These are phyloP conservation scores for Zygaena filipendulae DNA, from an alignment of 2,888 invertebrate genomes.

Conservation along the genomic window DNA sequence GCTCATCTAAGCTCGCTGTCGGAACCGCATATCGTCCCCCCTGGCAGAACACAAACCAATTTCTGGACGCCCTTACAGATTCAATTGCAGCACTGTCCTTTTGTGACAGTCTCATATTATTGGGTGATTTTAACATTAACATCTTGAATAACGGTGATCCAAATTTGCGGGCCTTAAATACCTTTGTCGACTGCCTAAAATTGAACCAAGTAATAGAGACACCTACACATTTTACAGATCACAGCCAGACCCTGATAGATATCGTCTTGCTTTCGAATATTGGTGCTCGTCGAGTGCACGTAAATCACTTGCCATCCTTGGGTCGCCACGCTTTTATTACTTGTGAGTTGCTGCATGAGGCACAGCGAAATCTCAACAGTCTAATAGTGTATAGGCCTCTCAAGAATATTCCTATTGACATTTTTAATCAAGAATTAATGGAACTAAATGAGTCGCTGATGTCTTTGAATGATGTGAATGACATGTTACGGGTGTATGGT, in stretches of 20 bases:
- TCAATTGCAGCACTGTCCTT: not conserved
- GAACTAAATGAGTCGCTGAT: too few relatives aligned
- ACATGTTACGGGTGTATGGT: too few relatives aligned
- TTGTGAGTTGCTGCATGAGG: conserved; percentile 3
- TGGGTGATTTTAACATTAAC: too few relatives aligned
- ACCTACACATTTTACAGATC: too few relatives aligned
- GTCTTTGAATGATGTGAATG: too few relatives aligned
- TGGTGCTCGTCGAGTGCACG: too few relatives aligned
- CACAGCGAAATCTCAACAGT: conserved; percentile 4
- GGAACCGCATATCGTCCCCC: too few relatives aligned
- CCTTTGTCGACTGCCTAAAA: not conserved
- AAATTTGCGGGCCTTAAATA: not conserved
- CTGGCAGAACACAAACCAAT: too few relatives aligned
- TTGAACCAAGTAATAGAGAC: not conserved
- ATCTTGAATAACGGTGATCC: not conserved
- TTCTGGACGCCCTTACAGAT: not conserved
- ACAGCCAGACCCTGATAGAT: conserved; percentile 1
- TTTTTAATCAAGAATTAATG: too few relatives aligned
- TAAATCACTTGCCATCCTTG: conserved; percentile 4
- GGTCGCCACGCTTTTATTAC: conserved; percentile 8
- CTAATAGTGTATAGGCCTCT: conserved; percentile 1
- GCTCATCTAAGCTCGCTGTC: too few relatives aligned
- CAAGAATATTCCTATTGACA: not conserved
- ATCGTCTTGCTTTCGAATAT: conserved; percentile 11
- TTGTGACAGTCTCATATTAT: too few relatives aligned